These are phyloP conservation scores for Drosophila nasuta DNA, from an alignment of 1,140 invertebrate genomes.

Conservation along the genomic window DNA sequence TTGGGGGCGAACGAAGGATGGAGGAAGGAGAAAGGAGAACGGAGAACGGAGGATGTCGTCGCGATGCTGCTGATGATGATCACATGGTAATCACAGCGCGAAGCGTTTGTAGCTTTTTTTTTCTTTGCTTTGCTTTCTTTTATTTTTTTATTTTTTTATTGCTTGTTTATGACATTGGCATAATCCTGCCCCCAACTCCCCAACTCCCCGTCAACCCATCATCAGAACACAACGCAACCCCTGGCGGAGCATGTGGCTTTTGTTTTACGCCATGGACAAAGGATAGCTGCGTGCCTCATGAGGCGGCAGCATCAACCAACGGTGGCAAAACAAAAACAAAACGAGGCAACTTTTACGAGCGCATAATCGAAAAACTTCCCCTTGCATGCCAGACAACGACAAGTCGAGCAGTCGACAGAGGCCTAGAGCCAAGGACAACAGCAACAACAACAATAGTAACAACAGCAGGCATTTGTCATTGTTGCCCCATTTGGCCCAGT, in stretches of 20 bases:
- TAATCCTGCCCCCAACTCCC: background rate
- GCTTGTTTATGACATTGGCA: conserved; percentile 78
- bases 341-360: conserved; percentile 77
- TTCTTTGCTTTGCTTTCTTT: too few relatives aligned
- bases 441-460: conserved; percentile 37
- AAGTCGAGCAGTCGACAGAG: background rate
- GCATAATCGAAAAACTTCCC: conserved; percentile 78
- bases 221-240: too few relatives aligned
- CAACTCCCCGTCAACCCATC: background rate
- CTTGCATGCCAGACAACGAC: background rate
- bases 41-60: background rate
- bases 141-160: conserved; percentile 79
- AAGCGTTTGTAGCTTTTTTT: conserved; percentile 67
- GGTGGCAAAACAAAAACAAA: conserved; percentile 54
- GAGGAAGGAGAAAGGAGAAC: too few relatives aligned
- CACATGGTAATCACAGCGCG: conserved; percentile 77
- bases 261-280: conserved; percentile 65
- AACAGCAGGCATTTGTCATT: conserved; percentile 55
- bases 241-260: conserved; percentile 54
- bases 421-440: conserved; percentile 5
- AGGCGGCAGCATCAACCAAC: background rate
- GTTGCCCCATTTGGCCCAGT: conserved; percentile 64
- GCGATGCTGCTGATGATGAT: conserved; percentile 66
- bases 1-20: background rate
- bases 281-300: conserved; percentile 49